phyloP scores from a whole-genome alignment of 2,113 vertebrate genomes.

The Brachirus orientalis region DNA sequence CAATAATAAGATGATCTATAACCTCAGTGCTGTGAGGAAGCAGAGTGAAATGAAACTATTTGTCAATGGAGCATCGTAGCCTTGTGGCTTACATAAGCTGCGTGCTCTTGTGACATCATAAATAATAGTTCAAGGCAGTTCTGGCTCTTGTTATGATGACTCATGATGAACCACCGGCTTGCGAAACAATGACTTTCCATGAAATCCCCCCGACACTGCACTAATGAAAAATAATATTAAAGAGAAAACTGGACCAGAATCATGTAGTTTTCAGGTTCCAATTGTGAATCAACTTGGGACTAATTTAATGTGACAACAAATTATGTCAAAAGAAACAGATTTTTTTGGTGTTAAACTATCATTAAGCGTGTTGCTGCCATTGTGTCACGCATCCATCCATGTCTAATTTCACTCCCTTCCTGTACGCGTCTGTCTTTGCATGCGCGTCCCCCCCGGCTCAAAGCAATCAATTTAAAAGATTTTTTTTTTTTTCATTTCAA shows the following conservation, averaged over 20 bases:
- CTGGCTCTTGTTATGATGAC: constrained; percentile 6
- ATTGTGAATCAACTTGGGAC: too few relatives aligned
- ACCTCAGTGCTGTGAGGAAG: constrained; percentile 21
- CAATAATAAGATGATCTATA: background rate
- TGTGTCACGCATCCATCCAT: constrained; percentile 1
- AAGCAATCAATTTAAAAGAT: constrained; percentile 54
- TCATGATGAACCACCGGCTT: constrained; percentile 2
- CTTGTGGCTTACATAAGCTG: constrained; percentile 49
- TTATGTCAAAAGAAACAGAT: background rate
- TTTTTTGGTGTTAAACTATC: background rate
- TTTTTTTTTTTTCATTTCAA: constrained; percentile 45
- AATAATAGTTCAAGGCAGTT: constrained; percentile 26
- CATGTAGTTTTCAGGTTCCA: constrained; percentile 9
- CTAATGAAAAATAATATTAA: constrained; percentile 1
- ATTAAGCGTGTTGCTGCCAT: too few relatives aligned
- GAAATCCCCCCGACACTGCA: background rate
- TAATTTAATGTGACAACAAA: too few relatives aligned
- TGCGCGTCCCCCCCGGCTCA: constrained; percentile 21
- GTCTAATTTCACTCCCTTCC: constrained; percentile 33
- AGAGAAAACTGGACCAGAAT: background rate
- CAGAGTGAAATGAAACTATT: constrained; percentile 19
- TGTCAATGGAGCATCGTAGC: constrained; percentile 17
- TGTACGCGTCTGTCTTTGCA: constrained; percentile 26
- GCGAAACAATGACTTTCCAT: constrained; percentile 26
- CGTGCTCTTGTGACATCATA: constrained; percentile 29